Evolutionary conservation across 2,113 vertebrate species (phyloP).

Genomic region (Chloropsis cyanopogon): DNA sequence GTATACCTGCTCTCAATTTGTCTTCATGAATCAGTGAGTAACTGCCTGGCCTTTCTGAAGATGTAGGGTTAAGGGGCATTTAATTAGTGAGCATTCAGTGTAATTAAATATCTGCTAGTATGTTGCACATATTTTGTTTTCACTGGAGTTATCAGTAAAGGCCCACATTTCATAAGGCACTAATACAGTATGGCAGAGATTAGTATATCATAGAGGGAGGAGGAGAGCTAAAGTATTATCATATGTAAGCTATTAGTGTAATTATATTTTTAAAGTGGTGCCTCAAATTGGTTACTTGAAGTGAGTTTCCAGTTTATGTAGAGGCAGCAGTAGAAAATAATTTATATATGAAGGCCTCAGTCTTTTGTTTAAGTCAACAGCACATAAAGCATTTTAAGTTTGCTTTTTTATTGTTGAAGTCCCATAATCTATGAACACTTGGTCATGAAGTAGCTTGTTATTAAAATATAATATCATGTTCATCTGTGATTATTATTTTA

Average conservation of each 20-base stretch:
- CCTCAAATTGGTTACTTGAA: slow-evolving; percentile 53
- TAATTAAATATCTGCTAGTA: neutral
- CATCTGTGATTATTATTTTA: slow-evolving; percentile 72
- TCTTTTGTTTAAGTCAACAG: slow-evolving; percentile 43
- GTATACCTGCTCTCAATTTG: neutral
- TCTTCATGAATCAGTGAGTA: neutral
- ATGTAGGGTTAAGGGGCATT: neutral
- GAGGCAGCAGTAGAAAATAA: slow-evolving; percentile 51
- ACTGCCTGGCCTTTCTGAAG: neutral
- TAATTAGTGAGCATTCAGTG: neutral
- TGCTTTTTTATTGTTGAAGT: slow-evolving; percentile 47
- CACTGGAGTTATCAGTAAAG: neutral
- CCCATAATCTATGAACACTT: slow-evolving; percentile 58
- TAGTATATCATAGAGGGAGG: slow-evolving; percentile 23
- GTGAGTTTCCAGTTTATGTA: slow-evolving; percentile 30
- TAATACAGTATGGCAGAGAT: neutral
- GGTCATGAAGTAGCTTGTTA: slow-evolving; percentile 70
- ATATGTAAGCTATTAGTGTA: slow-evolving; percentile 51
- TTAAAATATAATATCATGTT: slow-evolving; percentile 72
- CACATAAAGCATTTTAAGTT: slow-evolving; percentile 15
- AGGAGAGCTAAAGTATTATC: slow-evolving; percentile 24
- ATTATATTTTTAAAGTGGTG: slow-evolving; percentile 53
- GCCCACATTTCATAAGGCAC: neutral
- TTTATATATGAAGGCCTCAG: slow-evolving; percentile 37
- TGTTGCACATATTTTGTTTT: neutral